Evolutionary conservation across 2,113 vertebrate genomes (phyloP), one percentile per base, ranked within the genome.

Genomic region (Neotragus moschatus): DNA sequence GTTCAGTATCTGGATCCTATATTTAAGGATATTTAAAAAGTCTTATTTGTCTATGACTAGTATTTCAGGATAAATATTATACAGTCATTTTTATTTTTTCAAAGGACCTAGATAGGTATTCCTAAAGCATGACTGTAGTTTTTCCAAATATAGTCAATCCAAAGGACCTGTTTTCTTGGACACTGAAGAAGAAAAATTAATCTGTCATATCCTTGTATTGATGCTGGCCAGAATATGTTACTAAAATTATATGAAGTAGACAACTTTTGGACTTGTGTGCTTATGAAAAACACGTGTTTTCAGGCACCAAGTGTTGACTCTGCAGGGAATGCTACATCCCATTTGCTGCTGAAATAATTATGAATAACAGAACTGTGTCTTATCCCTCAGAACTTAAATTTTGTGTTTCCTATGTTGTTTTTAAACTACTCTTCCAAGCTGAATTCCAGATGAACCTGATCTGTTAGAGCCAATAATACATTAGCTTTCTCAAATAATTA

Each of bases 171-270:
- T 88, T 97, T 96, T 90, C 84, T 96, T 97, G 75, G 73, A 90
- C 17, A 88, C 60, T 82, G 55, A 96, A 86, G 56, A 93, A 97
- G 90, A 98, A 95, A 94, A 97, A 93, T 80, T 94, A 96, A 95
- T 88, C 88, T 97, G 81, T 96, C 92, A 86, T 97, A 70, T 51
- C 84, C 84, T 94, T 96, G 30, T 94, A 96, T 96, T 97, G 84
- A 97, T 80, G 91, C 88, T 96, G 81, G 30, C 95, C 88, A 95
- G 95, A 90, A 90, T 43, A 33, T 84, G 66, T 94, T 97, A 66
- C 92, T 98, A 97, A 98, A 97, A 97, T 98, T 96, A 96, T 63
- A 88, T 73, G 84, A 88, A 84, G 84, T 73, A 90, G 95, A 95
- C 63, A 93, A 66, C 55, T 94, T 95, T 90, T 79, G 88, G 81